Percentiles rank a stretch among this genome's conserved stretches.
Conservation (phyloP, 2,113 vertebrate genomes). For the Corvus cornix region DNA sequence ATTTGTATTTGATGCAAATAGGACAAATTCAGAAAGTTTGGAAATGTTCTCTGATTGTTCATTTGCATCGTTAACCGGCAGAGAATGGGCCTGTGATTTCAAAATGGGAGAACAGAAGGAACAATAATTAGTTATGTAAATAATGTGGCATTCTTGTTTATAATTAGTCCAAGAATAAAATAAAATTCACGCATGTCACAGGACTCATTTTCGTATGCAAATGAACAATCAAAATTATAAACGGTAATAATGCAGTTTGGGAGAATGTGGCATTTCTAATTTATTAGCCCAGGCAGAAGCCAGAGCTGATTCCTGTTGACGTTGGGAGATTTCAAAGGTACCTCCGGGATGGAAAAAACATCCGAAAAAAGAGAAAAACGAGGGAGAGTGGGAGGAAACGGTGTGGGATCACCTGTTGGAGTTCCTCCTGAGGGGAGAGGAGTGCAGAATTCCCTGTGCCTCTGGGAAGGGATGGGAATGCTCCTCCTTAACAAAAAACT, state of each 20-base stretch:
- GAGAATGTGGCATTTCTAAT: slow-evolving; percentile 88
- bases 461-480: neutral
- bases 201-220: slow-evolving; percentile 99
- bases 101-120: slow-evolving; percentile 92
- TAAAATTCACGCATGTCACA: slow-evolving; percentile 93
- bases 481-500: neutral
- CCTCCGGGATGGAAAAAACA: slow-evolving; percentile 34
- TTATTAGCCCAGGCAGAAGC: slow-evolving; percentile 81
- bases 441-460: neutral
- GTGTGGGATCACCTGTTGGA: neutral
- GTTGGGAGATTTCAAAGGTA: slow-evolving; percentile 70
- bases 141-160: slow-evolving; percentile 99
- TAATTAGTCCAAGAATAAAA: slow-evolving; percentile 95
- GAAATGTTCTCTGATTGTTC: slow-evolving; percentile 80
- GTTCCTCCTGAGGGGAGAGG: neutral
- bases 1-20: slow-evolving; percentile 83
- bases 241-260: slow-evolving; percentile 96
- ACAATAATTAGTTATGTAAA: slow-evolving; percentile 99
- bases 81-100: slow-evolving; percentile 73
- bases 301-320: slow-evolving; percentile 83
- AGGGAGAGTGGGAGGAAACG: neutral
- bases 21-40: slow-evolving; percentile 80
- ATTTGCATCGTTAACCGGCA: slow-evolving; percentile 73
- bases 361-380: neutral
- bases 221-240: slow-evolving; percentile 98